These are phyloP conservation scores for Pyrocephalus nanus DNA, from an alignment of 2,797 vertebrate species.

Conservation along the genomic window DNA sequence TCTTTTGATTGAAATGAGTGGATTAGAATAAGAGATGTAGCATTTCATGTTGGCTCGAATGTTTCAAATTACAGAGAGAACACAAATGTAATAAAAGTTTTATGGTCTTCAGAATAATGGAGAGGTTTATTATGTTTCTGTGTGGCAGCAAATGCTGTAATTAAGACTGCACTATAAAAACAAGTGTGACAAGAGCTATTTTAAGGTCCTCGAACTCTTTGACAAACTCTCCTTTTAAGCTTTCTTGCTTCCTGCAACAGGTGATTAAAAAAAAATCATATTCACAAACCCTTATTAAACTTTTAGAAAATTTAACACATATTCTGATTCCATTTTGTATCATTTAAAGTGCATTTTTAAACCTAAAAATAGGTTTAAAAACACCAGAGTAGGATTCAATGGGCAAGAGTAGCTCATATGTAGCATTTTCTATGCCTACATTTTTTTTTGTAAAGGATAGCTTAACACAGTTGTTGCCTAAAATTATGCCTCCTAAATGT, in stretches of 20 bases:
- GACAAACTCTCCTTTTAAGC: background rate
- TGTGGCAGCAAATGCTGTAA: background rate
- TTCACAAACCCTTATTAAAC: background rate
- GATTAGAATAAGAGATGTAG: background rate
- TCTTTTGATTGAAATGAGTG: background rate
- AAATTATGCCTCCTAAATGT: background rate
- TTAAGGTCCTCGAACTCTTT: background rate
- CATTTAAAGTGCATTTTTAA: background rate
- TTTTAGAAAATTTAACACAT: background rate
- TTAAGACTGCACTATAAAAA: background rate
- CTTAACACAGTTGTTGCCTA: background rate
- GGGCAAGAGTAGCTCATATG: background rate
- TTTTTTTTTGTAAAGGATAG: background rate
- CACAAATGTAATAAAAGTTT: background rate
- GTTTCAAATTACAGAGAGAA: background rate
- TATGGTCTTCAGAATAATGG: constrained; percentile 14
- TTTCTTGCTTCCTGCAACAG: background rate
- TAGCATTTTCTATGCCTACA: background rate
- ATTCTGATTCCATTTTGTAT: background rate
- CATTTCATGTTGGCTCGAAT: background rate
- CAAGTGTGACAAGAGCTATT: background rate
- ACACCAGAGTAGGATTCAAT: background rate
- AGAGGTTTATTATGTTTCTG: background rate
- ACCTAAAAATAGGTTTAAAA: background rate
- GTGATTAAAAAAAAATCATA: background rate